A percentile compares a stretch with the other conserved stretches of the same genome.
phyloP scores from a whole-genome alignment of 2,797 vertebrate genomes.

The Danionella dracula region DNA sequence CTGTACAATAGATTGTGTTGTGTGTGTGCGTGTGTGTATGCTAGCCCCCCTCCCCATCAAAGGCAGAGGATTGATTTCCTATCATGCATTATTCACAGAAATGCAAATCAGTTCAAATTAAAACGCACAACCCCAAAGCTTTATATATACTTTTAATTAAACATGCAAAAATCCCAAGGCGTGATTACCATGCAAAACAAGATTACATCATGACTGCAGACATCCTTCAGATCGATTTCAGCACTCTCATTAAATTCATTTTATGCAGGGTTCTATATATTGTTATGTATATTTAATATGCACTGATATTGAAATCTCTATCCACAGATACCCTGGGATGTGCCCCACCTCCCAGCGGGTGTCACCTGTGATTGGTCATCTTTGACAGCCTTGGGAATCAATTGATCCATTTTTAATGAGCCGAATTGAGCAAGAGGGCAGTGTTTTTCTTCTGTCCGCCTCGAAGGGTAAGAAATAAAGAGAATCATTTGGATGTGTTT shows the following conservation, averaged over 20 bases:
- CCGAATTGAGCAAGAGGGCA: slow-evolving; percentile 45
- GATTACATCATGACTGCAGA: slow-evolving; percentile 18
- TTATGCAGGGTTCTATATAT: not conserved
- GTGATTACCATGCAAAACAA: slow-evolving; percentile 33
- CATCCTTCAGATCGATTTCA: not conserved
- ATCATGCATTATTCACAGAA: slow-evolving; percentile 56
- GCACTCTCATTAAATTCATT: not conserved
- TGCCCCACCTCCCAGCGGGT: not conserved
- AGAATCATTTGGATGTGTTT: not conserved
- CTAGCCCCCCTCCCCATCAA: slow-evolving; percentile 25
- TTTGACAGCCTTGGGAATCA: slow-evolving; percentile 20
- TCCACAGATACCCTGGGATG: not conserved
- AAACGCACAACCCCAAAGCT: slow-evolving; percentile 30
- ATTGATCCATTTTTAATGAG: slow-evolving; percentile 50
- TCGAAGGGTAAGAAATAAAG: not conserved
- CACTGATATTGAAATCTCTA: not conserved
- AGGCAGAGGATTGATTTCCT: slow-evolving; percentile 41
- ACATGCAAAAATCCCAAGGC: slow-evolving; percentile 10
- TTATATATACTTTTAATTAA: slow-evolving; percentile 20
- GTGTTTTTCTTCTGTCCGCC: slow-evolving; percentile 2
- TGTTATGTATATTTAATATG: not conserved
- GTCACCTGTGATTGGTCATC: not conserved
- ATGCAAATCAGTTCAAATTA: slow-evolving; percentile 48
- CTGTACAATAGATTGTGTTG: too few species aligned
- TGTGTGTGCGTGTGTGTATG: slow-evolving; percentile 14